Percentiles rank a stretch among this genome's conserved stretches.
These are phyloP conservation scores for Psephotus haematonotus DNA, from an alignment of 2,113 vertebrate genomes.

Conservation along the genomic window DNA sequence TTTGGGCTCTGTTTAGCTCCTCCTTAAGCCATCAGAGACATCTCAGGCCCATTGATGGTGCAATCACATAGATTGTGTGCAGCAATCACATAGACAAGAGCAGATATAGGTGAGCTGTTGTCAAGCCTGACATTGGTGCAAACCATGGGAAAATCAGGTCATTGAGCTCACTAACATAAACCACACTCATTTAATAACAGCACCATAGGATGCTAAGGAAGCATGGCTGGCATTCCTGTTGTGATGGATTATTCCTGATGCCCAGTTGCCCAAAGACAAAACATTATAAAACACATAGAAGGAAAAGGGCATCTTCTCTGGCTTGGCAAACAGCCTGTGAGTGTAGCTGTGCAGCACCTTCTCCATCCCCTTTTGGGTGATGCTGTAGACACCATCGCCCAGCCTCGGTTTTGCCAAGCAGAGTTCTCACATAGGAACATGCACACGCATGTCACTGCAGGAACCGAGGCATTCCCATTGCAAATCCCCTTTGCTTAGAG, in stretches of 20 bases:
- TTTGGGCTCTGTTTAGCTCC: not conserved
- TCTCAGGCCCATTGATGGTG: not conserved
- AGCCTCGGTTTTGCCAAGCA: not conserved
- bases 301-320: not conserved
- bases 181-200: accelerated
- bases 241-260: not conserved
- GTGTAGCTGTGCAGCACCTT: not conserved
- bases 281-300: not conserved
- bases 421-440: not conserved
- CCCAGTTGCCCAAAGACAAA: not conserved
- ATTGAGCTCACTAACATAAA: accelerated
- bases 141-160: not conserved
- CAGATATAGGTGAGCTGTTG: accelerated
- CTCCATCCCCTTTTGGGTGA: not conserved
- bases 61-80: too few species aligned
- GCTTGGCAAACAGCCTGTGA: not conserved
- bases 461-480: not conserved
- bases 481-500: constrained; percentile 24
- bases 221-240: accelerated
- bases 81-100: accelerated
- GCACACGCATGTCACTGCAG: accelerated
- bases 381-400: not conserved
- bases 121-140: not conserved
- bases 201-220: not conserved
- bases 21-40: not conserved